Percentiles rank a stretch among this genome's conserved stretches.
These are phyloP conservation scores for Caenorhabditis inopinata DNA, from an alignment of 1,140 invertebrate species.

Conservation along the genomic window DNA sequence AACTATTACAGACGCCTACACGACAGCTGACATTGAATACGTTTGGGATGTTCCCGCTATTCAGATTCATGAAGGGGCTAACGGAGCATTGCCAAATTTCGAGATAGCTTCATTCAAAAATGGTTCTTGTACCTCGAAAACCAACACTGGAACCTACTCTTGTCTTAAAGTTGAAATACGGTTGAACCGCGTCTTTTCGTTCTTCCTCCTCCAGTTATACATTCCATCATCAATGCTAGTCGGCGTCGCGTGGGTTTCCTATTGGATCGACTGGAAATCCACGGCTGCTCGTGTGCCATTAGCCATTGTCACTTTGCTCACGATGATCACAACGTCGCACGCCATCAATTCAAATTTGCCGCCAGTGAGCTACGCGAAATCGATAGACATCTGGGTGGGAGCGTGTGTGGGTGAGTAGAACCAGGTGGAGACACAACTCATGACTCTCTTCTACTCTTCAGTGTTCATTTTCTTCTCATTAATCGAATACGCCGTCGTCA, in stretches of 20 bases:
- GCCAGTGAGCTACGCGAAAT: slow-evolving; percentile 51
- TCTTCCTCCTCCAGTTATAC: slow-evolving; percentile 82
- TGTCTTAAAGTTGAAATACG: slow-evolving; percentile 89
- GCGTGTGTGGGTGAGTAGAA: slow-evolving; percentile 45
- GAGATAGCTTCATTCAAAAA: slow-evolving; percentile 50
- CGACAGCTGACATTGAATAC: slow-evolving; percentile 86
- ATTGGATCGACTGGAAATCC: slow-evolving; percentile 65
- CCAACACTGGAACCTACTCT: slow-evolving; percentile 73
- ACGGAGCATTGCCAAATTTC: slow-evolving; percentile 53
- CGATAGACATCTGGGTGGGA: slow-evolving; percentile 54
- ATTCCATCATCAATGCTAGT: slow-evolving; percentile 68
- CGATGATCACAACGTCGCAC: slow-evolving; percentile 53
- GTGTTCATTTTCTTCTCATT: slow-evolving; percentile 53
- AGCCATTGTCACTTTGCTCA: slow-evolving; percentile 52
- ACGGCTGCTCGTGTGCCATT: slow-evolving; percentile 58
- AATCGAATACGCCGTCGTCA: slow-evolving; percentile 53
- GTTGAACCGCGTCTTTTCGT: slow-evolving; percentile 93
- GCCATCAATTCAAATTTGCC: slow-evolving; percentile 54
- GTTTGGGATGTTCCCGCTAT: slow-evolving; percentile 83
- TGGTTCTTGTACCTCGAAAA: slow-evolving; percentile 45
- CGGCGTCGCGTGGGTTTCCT: slow-evolving; percentile 68
- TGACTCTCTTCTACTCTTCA: not conserved
- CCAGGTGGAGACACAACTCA: not conserved
- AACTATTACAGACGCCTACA: slow-evolving; percentile 86
- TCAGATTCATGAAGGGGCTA: slow-evolving; percentile 74